Percentiles rank a stretch among this genome's conserved stretches.
Conservation (phyloP, 2,888 invertebrate species). For the Drosophila picticornis region DNA sequence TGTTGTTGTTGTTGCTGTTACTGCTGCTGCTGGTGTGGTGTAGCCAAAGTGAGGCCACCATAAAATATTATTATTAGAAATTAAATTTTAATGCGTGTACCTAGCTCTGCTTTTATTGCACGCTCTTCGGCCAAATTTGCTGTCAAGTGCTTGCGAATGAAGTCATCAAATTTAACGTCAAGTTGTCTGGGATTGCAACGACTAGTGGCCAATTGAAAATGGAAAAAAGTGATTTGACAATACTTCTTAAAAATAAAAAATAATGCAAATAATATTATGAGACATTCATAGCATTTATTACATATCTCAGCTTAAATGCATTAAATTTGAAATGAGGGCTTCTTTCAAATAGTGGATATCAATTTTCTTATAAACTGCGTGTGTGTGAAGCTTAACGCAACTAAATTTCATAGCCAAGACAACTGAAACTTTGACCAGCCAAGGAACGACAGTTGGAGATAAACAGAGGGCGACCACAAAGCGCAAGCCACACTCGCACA, state of each 20-base stretch:
- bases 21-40: slow-evolving; percentile 8
- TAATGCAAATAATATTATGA: background rate
- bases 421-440: slow-evolving; percentile 17
- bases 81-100: slow-evolving; percentile 60
- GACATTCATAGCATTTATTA: background rate
- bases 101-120: slow-evolving; percentile 53
- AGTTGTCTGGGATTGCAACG: slow-evolving; percentile 19
- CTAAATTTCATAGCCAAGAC: slow-evolving; percentile 10
- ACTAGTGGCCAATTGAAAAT: slow-evolving; percentile 11
- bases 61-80: slow-evolving; percentile 73
- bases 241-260: too few relatives aligned
- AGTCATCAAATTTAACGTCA: slow-evolving; percentile 55
- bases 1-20: slow-evolving; percentile 7
- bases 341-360: background rate
- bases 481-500: slow-evolving; percentile 50
- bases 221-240: background rate
- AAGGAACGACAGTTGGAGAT: slow-evolving; percentile 31
- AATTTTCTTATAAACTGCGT: background rate
- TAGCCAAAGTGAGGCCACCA: slow-evolving; percentile 33
- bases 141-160: slow-evolving; percentile 30
- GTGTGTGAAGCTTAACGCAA: slow-evolving; percentile 5
- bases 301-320: background rate
- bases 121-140: slow-evolving; percentile 34
- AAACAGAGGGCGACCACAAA: slow-evolving; percentile 55
- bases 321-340: background rate